A percentile compares a stretch with the other conserved stretches of the same genome.
Conservation (phyloP, 2,888 invertebrate species). For the Gastrophysa polygoni region DNA sequence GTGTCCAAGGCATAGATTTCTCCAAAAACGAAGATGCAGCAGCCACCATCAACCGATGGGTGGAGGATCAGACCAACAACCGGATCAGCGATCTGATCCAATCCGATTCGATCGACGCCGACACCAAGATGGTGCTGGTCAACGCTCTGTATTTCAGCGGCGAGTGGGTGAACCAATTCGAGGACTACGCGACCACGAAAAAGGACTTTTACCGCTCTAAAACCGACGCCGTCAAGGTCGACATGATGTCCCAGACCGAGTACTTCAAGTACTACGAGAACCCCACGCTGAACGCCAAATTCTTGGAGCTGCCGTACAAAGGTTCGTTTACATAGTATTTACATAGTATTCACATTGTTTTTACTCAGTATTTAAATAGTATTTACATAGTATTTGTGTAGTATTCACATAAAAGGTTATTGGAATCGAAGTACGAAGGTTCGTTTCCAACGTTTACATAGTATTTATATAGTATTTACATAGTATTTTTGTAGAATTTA, state of each 20-base stretch:
- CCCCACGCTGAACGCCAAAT: conserved; percentile 44
- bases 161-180: conserved; percentile 44
- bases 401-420: too few species aligned
- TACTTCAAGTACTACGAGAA: conserved; percentile 47
- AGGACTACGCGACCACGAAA: conserved; percentile 35
- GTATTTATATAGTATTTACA: too few species aligned
- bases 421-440: too few species aligned
- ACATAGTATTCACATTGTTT: too few species aligned
- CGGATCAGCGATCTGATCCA: conserved; percentile 49
- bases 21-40: conserved; percentile 37
- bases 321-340: too few species aligned
- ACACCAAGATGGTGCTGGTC: conserved; percentile 48
- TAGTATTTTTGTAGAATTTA: too few species aligned
- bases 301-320: conserved; percentile 48
- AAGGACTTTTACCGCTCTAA: conserved; percentile 41
- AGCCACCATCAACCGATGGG: conserved; percentile 51
- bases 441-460: too few species aligned
- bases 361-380: too few species aligned
- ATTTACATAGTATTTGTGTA: too few species aligned
- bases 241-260: conserved; percentile 45
- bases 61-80: conserved; percentile 50
- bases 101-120: conserved; percentile 34
- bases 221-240: conserved; percentile 40
- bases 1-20: conserved; percentile 58
- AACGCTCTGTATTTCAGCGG: conserved; percentile 54